These are phyloP conservation scores for Mixornis gularis DNA, from an alignment of 2,113 vertebrate genomes.

Conservation along the genomic window DNA sequence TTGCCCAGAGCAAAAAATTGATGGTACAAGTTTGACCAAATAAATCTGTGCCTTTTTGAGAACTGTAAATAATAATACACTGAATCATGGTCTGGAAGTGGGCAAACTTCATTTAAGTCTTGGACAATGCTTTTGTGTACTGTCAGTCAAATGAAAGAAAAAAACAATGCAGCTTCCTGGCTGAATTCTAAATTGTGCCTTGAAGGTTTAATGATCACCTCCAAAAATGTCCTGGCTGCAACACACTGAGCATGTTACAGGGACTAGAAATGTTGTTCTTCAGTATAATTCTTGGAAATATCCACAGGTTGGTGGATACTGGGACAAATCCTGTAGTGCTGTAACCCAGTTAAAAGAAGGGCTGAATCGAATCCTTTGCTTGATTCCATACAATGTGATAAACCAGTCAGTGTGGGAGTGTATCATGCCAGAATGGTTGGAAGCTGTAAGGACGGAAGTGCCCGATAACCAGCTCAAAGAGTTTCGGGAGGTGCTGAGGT, in stretches of 20 bases:
- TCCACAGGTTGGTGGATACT: conserved; percentile 92
- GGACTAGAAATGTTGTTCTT: not conserved
- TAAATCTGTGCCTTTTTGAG: not conserved
- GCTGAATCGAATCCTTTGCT: conserved; percentile 92
- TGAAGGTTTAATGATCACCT: not conserved
- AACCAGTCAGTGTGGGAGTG: conserved; percentile 96
- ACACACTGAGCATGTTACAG: not conserved
- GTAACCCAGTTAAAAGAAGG: conserved; percentile 97
- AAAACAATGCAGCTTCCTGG: not conserved
- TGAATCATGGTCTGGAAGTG: not conserved
- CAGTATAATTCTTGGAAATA: conserved; percentile 9
- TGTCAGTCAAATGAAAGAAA: not conserved
- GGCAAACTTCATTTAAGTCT: not conserved
- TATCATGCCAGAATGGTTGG: conserved; percentile 97
- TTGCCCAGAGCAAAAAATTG: not conserved
- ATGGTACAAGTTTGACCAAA: not conserved
- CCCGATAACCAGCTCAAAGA: conserved; percentile 93
- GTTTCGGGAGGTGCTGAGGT: conserved; percentile 97
- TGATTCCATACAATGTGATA: conserved; percentile 98
- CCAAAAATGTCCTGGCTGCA: not conserved
- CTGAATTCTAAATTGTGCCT: not conserved
- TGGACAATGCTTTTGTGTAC: not conserved
- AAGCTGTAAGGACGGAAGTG: conserved; percentile 94
- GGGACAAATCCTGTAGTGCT: conserved; percentile 95
- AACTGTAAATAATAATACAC: not conserved